Evolutionary conservation across 2,888 invertebrate species (phyloP).

Genomic region (Choreutis nemorana): DNA sequence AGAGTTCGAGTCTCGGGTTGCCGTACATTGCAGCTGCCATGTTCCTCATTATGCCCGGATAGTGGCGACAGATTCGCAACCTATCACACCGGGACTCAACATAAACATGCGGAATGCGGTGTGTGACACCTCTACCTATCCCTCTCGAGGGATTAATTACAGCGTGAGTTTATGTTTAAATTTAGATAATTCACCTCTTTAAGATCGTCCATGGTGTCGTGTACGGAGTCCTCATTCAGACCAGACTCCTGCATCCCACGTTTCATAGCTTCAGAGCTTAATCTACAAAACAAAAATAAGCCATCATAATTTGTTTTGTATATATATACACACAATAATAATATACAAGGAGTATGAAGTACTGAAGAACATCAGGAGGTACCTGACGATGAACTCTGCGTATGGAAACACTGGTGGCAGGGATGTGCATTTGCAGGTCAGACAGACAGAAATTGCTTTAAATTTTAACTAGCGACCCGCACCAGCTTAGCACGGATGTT

Average conservation of each 20-base stretch:
- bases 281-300: slow-evolving; percentile 51
- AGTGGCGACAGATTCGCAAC: too few relatives aligned
- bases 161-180: too few relatives aligned
- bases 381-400: slow-evolving; percentile 92
- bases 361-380: slow-evolving; percentile 86
- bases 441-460: background rate
- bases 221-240: slow-evolving; percentile 73
- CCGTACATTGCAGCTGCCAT: too few relatives aligned
- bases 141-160: too few relatives aligned
- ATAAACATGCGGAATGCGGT: too few relatives aligned
- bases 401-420: slow-evolving; percentile 93
- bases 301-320: background rate
- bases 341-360: slow-evolving; percentile 82
- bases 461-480: background rate
- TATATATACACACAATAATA: background rate
- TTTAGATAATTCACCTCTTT: too few relatives aligned
- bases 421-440: slow-evolving; percentile 88
- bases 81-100: too few relatives aligned
- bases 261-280: slow-evolving; percentile 74
- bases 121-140: too few relatives aligned
- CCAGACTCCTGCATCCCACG: slow-evolving; percentile 68
- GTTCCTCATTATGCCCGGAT: too few relatives aligned
- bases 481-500: background rate
- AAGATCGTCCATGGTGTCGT: slow-evolving; percentile 76
- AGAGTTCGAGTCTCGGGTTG: too few relatives aligned